These are phyloP conservation scores for Choristoneura fumiferana DNA, from an alignment of 1,140 invertebrate species.

Conservation along the genomic window DNA sequence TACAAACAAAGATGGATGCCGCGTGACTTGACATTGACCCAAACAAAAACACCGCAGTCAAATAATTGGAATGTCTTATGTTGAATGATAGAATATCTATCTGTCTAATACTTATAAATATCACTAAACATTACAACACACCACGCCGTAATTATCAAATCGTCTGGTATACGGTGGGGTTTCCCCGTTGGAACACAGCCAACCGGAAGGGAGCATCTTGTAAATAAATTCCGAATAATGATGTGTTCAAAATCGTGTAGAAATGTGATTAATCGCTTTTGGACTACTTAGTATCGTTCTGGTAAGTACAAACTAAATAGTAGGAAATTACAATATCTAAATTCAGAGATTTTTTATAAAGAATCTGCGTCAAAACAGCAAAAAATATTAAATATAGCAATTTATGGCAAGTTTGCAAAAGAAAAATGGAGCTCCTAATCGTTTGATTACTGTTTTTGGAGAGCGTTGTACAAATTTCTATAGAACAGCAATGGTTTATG, in stretches of 20 bases:
- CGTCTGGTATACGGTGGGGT: conserved; percentile 64
- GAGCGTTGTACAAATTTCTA: not conserved
- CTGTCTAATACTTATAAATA: conserved; percentile 32
- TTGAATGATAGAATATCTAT: conserved; percentile 37
- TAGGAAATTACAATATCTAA: no score
- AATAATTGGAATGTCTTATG: conserved; percentile 28
- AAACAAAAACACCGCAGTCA: conserved; percentile 24
- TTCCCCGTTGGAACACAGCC: conserved; percentile 64
- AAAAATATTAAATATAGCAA: no score
- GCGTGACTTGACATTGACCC: conserved; percentile 61
- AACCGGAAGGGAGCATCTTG: conserved; percentile 59
- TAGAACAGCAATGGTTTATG: not conserved
- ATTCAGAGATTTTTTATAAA: no score
- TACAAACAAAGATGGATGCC: conserved; percentile 47
- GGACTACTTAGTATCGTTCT: not conserved
- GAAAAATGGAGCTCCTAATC: no score
- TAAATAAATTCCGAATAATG: conserved; percentile 65
- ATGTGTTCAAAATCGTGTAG: conserved; percentile 41
- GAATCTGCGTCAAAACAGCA: no score
- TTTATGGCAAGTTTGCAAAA: no score
- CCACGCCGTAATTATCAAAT: conserved; percentile 65
- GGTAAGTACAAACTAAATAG: no score
- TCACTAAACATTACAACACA: conserved; percentile 31
- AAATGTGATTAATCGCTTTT: conserved; percentile 14
- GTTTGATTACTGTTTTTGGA: no score